Evolutionary conservation across 1,140 invertebrate species (phyloP), one percentile per base, ranked within the genome.

Genomic region (Lucilia sericata): DNA sequence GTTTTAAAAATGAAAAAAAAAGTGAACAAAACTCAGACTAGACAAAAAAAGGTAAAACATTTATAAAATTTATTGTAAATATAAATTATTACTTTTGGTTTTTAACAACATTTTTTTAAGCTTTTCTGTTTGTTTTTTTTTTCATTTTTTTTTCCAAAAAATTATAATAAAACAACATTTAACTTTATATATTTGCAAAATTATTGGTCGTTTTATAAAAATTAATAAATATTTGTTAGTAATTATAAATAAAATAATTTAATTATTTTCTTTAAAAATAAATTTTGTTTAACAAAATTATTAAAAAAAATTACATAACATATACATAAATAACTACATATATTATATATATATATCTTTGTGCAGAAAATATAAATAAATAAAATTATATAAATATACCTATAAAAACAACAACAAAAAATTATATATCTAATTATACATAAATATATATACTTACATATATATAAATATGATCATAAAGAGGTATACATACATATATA

Each of bases 271-370:
- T 65, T 82, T 60, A 70, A 70, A 82, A 17, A 65, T 19, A 81
- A 49, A 82, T 65, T 82, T 65, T 82, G 60, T 65, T 82, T 65
- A 82, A 65, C 51, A 82, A 82, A 65, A 82, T 30, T 65, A 82
- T 19, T 25, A 82, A n/a, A 13, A 75, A 75, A 25, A 42, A 8
- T 13, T 30, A 75, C 12, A 34, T 42, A 13, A 75, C 21, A 82
- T 60, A 82, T 17, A 82, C 13, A 82, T 51, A 60, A 55, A 65
- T 65, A 49, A 78, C 14, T 17, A 78, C 34, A 78, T 78, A 14
- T 36, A 82, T 51, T 81, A 82, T 19, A 82, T 65, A 82, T 65
- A 82, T 82, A 34, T 76, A 76, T 76, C 74, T 80, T 80, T 80
- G 76, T 51, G 76, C 76, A 80, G 36, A 36, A 34, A 82, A 55